These are phyloP conservation scores for Sprattus sprattus DNA, from an alignment of 2,113 vertebrate genomes.

Conservation along the genomic window DNA sequence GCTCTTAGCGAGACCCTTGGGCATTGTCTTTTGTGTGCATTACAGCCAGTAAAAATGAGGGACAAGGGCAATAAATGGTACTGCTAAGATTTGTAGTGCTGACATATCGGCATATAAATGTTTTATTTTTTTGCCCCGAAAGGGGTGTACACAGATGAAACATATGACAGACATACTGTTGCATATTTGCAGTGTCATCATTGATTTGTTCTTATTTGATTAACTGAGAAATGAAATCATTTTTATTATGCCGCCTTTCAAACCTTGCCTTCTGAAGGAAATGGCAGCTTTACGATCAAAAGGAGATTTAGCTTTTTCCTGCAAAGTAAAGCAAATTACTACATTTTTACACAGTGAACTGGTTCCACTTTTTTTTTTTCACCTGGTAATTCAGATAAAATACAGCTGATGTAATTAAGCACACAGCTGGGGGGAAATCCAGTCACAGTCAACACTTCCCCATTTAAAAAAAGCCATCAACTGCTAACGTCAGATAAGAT, in stretches of 20 bases:
- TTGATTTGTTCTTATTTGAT: background rate
- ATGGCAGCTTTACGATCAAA: background rate
- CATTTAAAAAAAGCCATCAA: background rate
- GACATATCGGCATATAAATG: slow-evolving; percentile 1
- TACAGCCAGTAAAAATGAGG: background rate
- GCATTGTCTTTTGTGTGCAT: slow-evolving; percentile 22
- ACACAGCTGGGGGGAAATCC: background rate
- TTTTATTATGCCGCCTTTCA: background rate
- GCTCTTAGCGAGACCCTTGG: slow-evolving; percentile 33
- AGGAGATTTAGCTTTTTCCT: background rate
- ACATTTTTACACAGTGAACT: background rate
- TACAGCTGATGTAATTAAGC: background rate
- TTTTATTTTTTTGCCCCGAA: background rate
- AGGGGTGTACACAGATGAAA: background rate
- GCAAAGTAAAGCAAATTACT: background rate
- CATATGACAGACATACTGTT: background rate
- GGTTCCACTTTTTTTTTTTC: background rate
- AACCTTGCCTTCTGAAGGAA: background rate
- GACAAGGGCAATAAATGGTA: background rate
- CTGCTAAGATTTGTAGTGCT: background rate
- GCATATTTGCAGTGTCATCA: background rate
- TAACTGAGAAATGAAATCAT: background rate
- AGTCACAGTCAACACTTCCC: background rate
- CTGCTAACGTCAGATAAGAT: background rate
- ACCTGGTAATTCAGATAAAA: background rate